Evolutionary conservation across 2,888 invertebrate species (phyloP).

Genomic region (Stenodema calcarata): DNA sequence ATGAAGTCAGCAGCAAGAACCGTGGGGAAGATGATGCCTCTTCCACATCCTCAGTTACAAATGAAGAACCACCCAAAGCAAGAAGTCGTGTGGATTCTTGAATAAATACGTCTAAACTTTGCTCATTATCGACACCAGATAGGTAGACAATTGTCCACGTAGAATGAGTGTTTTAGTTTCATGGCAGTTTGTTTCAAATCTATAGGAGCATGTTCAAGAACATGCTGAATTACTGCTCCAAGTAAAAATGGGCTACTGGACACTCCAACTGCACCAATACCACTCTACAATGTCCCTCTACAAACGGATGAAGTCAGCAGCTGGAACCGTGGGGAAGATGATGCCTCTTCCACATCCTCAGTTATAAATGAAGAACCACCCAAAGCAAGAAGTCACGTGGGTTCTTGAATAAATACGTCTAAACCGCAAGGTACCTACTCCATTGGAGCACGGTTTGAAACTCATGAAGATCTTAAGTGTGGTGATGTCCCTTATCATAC

Average conservation of each 20-base stretch:
- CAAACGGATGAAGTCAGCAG: background rate
- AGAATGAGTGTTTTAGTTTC: background rate
- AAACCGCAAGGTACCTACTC: too few relatives aligned
- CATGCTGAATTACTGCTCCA: conserved; percentile 3
- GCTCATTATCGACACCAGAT: conserved; percentile 8
- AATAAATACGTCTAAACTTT: background rate
- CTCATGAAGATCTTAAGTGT: too few relatives aligned
- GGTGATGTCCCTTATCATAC: too few relatives aligned
- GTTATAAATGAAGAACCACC: conserved; percentile 3
- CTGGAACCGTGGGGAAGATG: background rate
- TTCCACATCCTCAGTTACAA: background rate
- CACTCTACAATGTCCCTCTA: conserved; percentile 41
- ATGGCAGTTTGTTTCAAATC: background rate
- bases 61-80: conserved; percentile 29
- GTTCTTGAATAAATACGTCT: background rate
- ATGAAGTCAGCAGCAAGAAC: background rate
- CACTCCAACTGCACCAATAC: too few relatives aligned
- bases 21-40: background rate
- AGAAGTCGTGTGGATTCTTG: background rate
- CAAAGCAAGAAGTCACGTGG: background rate
- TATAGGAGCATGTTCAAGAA: background rate
- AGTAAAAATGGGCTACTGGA: too few relatives aligned
- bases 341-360: background rate
- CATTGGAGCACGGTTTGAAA: too few relatives aligned
- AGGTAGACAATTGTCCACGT: conserved; percentile 46